These are phyloP conservation scores for Porites lutea DNA, from an alignment of 64 coral and sea anemone genomes.

Conservation along the genomic window DNA sequence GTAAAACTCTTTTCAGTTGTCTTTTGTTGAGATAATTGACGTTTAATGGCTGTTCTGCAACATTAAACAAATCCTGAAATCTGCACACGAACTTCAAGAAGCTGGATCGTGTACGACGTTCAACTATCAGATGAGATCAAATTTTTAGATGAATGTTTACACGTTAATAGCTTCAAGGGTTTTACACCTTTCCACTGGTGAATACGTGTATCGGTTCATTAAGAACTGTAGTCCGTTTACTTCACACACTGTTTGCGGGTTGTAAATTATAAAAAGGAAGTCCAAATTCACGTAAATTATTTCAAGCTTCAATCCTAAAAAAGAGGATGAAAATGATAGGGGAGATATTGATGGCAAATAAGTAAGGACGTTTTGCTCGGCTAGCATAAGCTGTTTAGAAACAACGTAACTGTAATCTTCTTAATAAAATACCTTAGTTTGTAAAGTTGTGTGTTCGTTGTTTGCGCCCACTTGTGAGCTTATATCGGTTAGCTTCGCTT, in stretches of 20 bases:
- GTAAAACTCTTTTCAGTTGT: slow-evolving; percentile 8
- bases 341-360: neutral
- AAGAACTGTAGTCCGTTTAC: neutral
- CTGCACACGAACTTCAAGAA: too few species aligned
- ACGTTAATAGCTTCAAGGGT: slow-evolving; percentile 5
- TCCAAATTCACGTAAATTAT: neutral
- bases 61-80: neutral
- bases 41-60: neutral
- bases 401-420: neutral
- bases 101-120: too few species aligned
- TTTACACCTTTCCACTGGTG: neutral
- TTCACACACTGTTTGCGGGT: slow-evolving; percentile 11
- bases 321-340: neutral
- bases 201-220: slow-evolving; percentile 12
- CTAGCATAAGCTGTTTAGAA: neutral
- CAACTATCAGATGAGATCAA: neutral
- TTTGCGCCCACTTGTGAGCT: slow-evolving; percentile 4
- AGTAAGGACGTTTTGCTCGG: neutral
- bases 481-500: slow-evolving; percentile 33
- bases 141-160: neutral
- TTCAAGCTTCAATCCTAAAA: neutral
- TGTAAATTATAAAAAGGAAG: neutral
- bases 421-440: neutral
- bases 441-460: neutral
- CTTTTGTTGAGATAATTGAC: slow-evolving; percentile 41